A percentile compares a stretch with the other conserved stretches of the same genome.
These are phyloP conservation scores for Amyelois transitella DNA, from an alignment of 1,140 invertebrate species.

Conservation along the genomic window DNA sequence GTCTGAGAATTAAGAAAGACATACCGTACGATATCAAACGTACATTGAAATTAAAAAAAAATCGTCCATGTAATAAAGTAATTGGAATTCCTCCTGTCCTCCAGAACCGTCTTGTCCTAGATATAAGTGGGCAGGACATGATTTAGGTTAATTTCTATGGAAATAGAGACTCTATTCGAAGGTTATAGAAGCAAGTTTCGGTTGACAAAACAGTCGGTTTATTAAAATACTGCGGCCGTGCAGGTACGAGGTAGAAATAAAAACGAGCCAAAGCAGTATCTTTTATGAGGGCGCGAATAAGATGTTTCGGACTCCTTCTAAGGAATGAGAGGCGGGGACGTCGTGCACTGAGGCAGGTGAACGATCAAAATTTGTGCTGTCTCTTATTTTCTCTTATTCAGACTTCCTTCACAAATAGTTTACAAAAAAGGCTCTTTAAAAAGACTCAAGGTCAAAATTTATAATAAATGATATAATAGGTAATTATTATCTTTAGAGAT, in stretches of 20 bases:
- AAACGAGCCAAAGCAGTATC: constrained; percentile 73
- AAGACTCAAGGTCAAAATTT: no score
- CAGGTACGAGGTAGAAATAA: constrained; percentile 72
- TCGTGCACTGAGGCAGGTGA: constrained; percentile 29
- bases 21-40: background rate
- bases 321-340: constrained; percentile 50
- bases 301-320: constrained; percentile 72
- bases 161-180: constrained; percentile 25
- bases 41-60: constrained; percentile 4
- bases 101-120: constrained; percentile 63
- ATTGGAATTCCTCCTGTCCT: constrained; percentile 71
- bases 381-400: no score
- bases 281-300: constrained; percentile 75
- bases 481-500: no score
- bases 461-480: no score
- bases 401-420: no score
- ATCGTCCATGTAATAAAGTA: constrained; percentile 60
- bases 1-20: background rate
- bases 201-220: constrained; percentile 38
- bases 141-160: constrained; percentile 20
- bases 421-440: no score
- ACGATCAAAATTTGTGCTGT: constrained; percentile 5
- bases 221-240: constrained; percentile 74
- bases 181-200: constrained; percentile 25
- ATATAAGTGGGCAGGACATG: constrained; percentile 66